Percentiles rank a stretch among this genome's conserved stretches.
These are phyloP conservation scores for Stomatorhinus walkeri DNA, from an alignment of 2,797 vertebrate species.

Conservation along the genomic window DNA sequence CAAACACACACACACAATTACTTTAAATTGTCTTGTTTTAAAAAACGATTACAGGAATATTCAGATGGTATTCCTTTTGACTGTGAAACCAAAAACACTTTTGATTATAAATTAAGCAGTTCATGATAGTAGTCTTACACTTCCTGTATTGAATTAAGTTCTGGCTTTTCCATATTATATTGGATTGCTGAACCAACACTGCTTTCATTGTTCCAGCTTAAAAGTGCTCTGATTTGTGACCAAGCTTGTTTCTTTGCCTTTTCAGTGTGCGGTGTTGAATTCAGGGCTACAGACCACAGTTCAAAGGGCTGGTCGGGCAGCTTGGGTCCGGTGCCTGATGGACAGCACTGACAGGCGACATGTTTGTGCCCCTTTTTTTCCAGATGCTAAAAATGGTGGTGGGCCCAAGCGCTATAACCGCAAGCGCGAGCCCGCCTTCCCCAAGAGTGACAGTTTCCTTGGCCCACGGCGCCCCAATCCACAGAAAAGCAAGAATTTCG, in stretches of 20 bases:
- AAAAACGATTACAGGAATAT: not conserved
- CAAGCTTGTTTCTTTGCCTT: not conserved
- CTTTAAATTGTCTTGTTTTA: not conserved
- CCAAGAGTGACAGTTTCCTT: slow-evolving; percentile 82
- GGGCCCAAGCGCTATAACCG: slow-evolving; percentile 86
- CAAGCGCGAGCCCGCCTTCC: slow-evolving; percentile 84
- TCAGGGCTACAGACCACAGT: not conserved
- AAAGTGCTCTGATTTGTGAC: not conserved
- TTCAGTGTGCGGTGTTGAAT: not conserved
- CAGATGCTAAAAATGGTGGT: slow-evolving; percentile 85
- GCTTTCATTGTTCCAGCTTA: not conserved
- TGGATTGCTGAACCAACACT: not conserved
- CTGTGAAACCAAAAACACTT: not conserved
- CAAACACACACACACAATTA: not conserved
- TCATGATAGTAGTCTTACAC: not conserved
- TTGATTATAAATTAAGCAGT: not conserved
- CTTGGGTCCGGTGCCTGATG: not conserved
- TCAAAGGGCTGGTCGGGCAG: not conserved
- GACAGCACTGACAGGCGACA: too few species aligned
- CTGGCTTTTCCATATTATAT: not conserved
- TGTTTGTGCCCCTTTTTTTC: slow-evolving; percentile 20
- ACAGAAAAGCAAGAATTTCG: slow-evolving; percentile 99
- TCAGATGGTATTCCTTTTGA: not conserved
- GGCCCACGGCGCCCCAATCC: slow-evolving; percentile 84
- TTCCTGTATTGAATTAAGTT: not conserved